Percentiles rank a stretch among this genome's conserved stretches.
These are phyloP conservation scores for Argyrosomus regius DNA, from an alignment of 2,797 vertebrate genomes.

Conservation along the genomic window DNA sequence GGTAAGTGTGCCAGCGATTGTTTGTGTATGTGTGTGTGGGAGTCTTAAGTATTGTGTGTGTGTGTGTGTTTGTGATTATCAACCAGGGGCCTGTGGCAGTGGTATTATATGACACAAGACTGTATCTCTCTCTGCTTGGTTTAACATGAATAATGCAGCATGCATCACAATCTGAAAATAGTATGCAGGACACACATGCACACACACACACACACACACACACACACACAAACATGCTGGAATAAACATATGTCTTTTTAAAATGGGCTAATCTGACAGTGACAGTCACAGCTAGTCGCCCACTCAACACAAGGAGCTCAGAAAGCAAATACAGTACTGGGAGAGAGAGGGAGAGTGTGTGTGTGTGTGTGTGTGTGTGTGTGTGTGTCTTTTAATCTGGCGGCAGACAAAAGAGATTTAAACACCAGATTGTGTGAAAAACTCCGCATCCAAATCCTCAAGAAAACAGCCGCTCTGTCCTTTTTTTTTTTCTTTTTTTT, in stretches of 20 bases:
- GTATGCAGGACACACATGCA: constrained; percentile 51
- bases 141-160: constrained; percentile 73
- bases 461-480: constrained; percentile 36
- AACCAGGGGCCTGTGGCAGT: constrained; percentile 46
- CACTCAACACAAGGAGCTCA: constrained; percentile 71
- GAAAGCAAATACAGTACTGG: constrained; percentile 47
- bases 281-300: constrained; percentile 71
- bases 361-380: constrained; percentile 24
- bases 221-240: constrained; percentile 32
- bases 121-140: constrained; percentile 55
- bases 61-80: constrained; percentile 24
- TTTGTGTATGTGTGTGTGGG: constrained; percentile 17
- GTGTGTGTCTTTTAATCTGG: constrained; percentile 54
- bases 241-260: constrained; percentile 71
- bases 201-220: constrained; percentile 35
- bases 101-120: constrained; percentile 52
- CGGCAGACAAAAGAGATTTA: constrained; percentile 66
- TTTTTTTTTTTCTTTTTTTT: not conserved
- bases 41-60: constrained; percentile 41
- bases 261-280: constrained; percentile 76
- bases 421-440: constrained; percentile 73
- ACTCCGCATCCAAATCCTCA: constrained; percentile 53
- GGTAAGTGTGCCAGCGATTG: constrained; percentile 38
- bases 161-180: constrained; percentile 69
- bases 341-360: not conserved